Percentiles rank a stretch among this genome's conserved stretches.
Conservation (phyloP, 1,140 invertebrate genomes). For the Euborellia annulipes region DNA sequence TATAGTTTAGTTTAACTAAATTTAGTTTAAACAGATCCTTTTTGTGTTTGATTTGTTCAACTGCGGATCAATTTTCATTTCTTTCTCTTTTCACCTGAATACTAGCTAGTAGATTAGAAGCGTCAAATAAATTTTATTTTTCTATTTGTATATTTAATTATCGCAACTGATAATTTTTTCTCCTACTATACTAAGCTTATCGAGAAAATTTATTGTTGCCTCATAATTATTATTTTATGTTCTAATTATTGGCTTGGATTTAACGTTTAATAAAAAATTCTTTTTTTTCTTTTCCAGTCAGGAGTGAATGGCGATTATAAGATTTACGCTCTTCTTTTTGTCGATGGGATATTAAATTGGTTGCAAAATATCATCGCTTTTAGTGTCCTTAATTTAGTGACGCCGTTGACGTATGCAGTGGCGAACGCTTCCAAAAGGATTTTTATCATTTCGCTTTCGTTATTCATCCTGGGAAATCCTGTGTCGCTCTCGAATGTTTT, state of each 20-base stretch:
- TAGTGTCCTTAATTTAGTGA: constrained; percentile 73
- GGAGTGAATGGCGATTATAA: constrained; percentile 25
- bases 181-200: no score
- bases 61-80: no score
- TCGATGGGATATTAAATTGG: constrained; percentile 83
- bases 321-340: constrained; percentile 46
- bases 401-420: constrained; percentile 87
- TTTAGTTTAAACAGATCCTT: no score
- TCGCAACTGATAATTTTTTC: no score
- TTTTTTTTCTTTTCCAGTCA: constrained; percentile 16
- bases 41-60: no score
- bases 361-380: constrained; percentile 91
- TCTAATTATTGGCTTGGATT: constrained; percentile 6
- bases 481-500: constrained; percentile 74
- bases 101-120: no score
- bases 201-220: no score
- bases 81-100: no score
- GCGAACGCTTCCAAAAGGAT: constrained; percentile 92
- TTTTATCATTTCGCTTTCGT: constrained; percentile 76
- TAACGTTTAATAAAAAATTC: constrained; percentile 10
- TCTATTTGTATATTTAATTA: no score
- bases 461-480: constrained; percentile 81
- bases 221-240: constrained; percentile 1
- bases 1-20: no score
- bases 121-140: no score